These are phyloP conservation scores for Drosophila obscura DNA, from an alignment of 1,140 invertebrate genomes.

Conservation along the genomic window DNA sequence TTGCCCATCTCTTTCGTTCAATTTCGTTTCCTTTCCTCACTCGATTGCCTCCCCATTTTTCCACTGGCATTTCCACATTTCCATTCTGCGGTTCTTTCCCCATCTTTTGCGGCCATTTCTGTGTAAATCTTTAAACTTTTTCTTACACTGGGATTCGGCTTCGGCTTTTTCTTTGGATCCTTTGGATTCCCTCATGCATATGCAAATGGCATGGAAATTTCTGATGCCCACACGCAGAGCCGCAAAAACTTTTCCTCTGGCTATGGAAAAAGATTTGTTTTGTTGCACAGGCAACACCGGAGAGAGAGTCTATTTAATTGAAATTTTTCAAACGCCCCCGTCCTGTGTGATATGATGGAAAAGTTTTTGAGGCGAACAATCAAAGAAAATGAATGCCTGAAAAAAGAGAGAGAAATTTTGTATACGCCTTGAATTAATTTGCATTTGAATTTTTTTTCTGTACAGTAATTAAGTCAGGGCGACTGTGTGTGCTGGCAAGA, in stretches of 20 bases:
- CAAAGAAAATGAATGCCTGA: constrained; percentile 45
- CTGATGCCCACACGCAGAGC: constrained; percentile 63
- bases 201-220: constrained; percentile 73
- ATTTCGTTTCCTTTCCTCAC: constrained; percentile 35
- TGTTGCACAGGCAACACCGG: constrained; percentile 35
- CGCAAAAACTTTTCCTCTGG: constrained; percentile 45
- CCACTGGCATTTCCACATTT: neutral
- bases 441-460: constrained; percentile 9
- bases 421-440: constrained; percentile 29
- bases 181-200: constrained; percentile 61
- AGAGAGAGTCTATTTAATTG: constrained; percentile 53
- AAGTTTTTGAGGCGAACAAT: constrained; percentile 34
- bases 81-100: constrained; percentile 22
- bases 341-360: constrained; percentile 24
- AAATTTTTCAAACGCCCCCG: constrained; percentile 14
- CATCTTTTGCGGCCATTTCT: constrained; percentile 33
- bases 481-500: constrained; percentile 10
- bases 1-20: constrained; percentile 69
- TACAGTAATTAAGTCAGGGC: constrained; percentile 60
- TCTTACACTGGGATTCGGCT: constrained; percentile 8
- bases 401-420: constrained; percentile 37
- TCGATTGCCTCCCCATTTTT: constrained; percentile 18
- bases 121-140: constrained; percentile 68
- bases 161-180: constrained; percentile 3
- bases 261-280: constrained; percentile 44